Conservation (phyloP, 2,797 vertebrate genomes). For the Eremophila alpestris region DNA sequence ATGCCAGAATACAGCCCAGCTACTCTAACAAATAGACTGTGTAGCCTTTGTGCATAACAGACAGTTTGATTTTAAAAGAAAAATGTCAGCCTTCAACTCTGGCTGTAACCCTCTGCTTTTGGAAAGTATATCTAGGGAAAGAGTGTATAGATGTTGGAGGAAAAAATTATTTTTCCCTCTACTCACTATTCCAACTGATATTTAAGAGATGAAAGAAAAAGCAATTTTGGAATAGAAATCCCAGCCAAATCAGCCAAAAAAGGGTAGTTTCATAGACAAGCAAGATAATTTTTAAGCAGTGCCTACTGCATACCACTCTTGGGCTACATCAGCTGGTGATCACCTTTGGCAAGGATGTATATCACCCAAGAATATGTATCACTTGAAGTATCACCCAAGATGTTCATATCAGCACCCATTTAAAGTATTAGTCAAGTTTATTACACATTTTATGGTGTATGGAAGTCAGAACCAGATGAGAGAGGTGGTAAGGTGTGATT, state of each 20-base stretch:
- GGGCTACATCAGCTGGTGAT: not conserved
- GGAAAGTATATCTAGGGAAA: not conserved
- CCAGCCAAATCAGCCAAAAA: not conserved
- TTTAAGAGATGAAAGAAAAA: not conserved
- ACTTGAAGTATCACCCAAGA: not conserved
- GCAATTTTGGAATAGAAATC: not conserved
- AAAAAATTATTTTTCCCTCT: not conserved
- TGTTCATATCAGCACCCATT: not conserved
- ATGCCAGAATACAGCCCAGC: not conserved
- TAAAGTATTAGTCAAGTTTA: not conserved
- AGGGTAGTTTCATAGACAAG: not conserved
- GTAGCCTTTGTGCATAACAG: not conserved
- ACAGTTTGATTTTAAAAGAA: conserved; percentile 1
- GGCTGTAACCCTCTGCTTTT: conserved; percentile 28
- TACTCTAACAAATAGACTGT: conserved; percentile 16
- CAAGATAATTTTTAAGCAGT: not conserved
- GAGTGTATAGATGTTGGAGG: not conserved
- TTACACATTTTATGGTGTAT: not conserved
- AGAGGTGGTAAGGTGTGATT: not conserved
- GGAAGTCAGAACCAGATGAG: not conserved
- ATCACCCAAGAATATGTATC: not conserved
- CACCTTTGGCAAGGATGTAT: not conserved
- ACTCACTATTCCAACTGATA: not conserved
- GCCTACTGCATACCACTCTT: not conserved
- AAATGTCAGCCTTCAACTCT: conserved; percentile 31